Conservation (phyloP, 2,113 vertebrate genomes). For the Pipra filicauda region DNA sequence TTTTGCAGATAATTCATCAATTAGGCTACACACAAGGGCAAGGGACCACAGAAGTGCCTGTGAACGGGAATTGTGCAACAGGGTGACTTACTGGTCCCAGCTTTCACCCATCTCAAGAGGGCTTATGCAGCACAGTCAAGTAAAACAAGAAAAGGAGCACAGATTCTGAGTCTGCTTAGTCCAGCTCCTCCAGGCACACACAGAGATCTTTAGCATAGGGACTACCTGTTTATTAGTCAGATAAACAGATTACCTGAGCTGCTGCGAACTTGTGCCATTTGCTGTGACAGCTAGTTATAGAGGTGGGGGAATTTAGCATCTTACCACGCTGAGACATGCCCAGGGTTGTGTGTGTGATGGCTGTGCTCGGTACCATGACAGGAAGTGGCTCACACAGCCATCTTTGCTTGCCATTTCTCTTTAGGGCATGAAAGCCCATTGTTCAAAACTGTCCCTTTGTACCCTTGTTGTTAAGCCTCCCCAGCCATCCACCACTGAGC, state of each 20-base stretch:
- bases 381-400: not conserved
- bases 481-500: not conserved
- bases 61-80: not conserved
- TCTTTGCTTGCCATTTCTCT: not conserved
- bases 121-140: not conserved
- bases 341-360: not conserved
- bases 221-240: not conserved
- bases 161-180: not conserved
- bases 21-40: not conserved
- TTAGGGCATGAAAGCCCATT: not conserved
- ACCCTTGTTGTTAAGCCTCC: not conserved
- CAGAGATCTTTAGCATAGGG: not conserved
- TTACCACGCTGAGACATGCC: not conserved
- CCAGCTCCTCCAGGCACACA: not conserved
- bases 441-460: not conserved
- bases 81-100: not conserved
- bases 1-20: not conserved
- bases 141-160: not conserved
- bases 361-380: rapidly evolving
- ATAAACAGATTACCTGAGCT: not conserved
- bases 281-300: rapidly evolving
- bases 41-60: not conserved
- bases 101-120: not conserved
- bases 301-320: not conserved
- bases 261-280: not conserved